These are phyloP conservation scores for Eunapius fragilis DNA, from an alignment of 37 sponge, comb jelly and placozoan species.

Conservation along the genomic window DNA sequence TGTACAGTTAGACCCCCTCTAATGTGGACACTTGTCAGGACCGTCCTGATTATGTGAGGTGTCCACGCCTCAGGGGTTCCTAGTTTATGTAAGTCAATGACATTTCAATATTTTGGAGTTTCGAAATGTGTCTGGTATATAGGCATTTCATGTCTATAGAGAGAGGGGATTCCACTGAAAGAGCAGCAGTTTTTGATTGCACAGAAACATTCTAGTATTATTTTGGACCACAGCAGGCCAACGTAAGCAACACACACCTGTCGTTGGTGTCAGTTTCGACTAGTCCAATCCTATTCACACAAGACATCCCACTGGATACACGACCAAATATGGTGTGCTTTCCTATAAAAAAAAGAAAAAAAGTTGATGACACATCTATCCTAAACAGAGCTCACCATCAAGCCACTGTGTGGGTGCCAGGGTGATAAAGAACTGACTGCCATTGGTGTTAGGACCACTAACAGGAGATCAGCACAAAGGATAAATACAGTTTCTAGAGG, in stretches of 20 bases:
- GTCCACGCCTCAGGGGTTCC: too few species aligned
- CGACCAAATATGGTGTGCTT: constrained; percentile 99
- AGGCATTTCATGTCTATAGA: neutral
- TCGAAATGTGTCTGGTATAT: too few species aligned
- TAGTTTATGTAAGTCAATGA: too few species aligned
- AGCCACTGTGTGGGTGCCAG: constrained; percentile 96
- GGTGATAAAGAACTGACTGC: constrained; percentile 98
- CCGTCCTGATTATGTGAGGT: too few species aligned
- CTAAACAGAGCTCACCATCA: constrained; percentile 78
- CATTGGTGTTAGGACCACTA: constrained; percentile 99
- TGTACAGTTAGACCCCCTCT: too few species aligned
- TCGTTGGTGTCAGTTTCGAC: constrained; percentile 85
- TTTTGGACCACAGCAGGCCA: too few species aligned
- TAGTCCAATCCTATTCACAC: constrained; percentile 88
- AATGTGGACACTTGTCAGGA: too few species aligned
- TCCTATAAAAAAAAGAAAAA: constrained; percentile 36
- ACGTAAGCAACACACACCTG: constrained; percentile 44
- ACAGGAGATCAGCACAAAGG: neutral
- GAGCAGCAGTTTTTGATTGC: too few species aligned
- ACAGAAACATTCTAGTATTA: too few species aligned
- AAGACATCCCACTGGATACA: constrained; percentile 87
- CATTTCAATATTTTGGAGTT: too few species aligned
- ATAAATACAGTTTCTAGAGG: neutral
- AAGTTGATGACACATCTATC: neutral
- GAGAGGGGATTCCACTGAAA: neutral